Evolutionary conservation across 2,797 vertebrate species (phyloP), one percentile per base, ranked within the genome.

Genomic region (Halcyon smyrnensis): DNA sequence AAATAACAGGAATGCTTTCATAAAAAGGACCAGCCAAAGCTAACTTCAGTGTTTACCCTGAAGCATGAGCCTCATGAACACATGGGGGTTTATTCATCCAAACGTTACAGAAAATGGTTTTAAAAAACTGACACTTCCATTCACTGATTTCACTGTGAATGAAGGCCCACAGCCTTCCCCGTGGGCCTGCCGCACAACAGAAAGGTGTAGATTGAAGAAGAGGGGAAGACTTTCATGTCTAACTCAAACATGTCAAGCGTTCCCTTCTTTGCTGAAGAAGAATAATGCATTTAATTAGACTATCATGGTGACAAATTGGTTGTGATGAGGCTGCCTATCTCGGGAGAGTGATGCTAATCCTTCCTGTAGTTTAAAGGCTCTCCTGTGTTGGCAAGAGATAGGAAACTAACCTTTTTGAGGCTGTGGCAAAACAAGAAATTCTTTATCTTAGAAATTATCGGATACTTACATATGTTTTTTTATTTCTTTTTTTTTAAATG

Each of bases 261-360:
- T 97, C 88, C 48, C 71, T 96, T 97, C 94, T 96, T 94, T 92
- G 64, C 84, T 80, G 84, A 84, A 75, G 92, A 95, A 95, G 96
- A 97, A 97, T 95, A 97, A 98, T 97, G 95, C 92, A 94, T 95
- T 98, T 98, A 98, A 98, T 98, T 97, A 98, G 97, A 68, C 86
- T 89, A 83, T 97, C 96, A 78, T 95, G 89, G 96, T 97, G 98
- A 98, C 97, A 98, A 98, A 98, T 97, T 86, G 95, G 93, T 97
- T 97, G 96, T 95, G 97, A 98, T 97, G 96, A 97, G 95, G 95
- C 95, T 9, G 30, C 84, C 94, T 82, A 87, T 93, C 95, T 95
- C 95, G n/a, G 76, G 96, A 98, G 97, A 94, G 91, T 82, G 95
- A 97, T 90, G 91, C 69, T 97, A 97, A 97, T 97, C 96, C 92